Conservation (phyloP, 1,140 invertebrate genomes). For the Phocides pigmalion region DNA sequence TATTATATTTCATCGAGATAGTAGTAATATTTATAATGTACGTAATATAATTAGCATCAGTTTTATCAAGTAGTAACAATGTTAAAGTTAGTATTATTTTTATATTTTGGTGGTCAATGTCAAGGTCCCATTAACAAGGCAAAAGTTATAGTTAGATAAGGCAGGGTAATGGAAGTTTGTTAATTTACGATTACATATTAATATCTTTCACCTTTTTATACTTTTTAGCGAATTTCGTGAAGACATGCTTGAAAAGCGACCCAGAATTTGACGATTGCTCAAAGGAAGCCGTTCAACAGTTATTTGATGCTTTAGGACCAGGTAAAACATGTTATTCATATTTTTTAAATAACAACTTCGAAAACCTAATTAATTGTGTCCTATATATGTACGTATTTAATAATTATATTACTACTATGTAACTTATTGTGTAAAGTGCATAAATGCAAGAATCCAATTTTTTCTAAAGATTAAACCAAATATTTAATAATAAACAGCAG, state of each 20-base stretch:
- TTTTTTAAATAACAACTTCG: background rate
- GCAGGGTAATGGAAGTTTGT: background rate
- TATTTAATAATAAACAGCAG: too few species aligned
- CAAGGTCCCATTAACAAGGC: conserved; percentile 27
- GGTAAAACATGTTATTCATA: conserved; percentile 52
- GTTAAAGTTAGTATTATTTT: too few species aligned
- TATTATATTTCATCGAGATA: too few species aligned
- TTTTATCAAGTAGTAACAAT: too few species aligned
- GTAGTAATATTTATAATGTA: too few species aligned
- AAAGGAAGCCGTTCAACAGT: conserved; percentile 85
- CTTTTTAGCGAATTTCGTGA: conserved; percentile 86
- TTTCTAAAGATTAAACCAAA: too few species aligned
- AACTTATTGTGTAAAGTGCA: too few species aligned
- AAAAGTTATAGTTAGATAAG: background rate
- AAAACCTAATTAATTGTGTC: too few species aligned
- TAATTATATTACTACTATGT: background rate
- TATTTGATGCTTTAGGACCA: conserved; percentile 86
- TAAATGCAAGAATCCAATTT: too few species aligned
- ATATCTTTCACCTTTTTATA: conserved; percentile 31
- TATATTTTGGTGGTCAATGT: conserved; percentile 36
- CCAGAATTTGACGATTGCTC: conserved; percentile 87
- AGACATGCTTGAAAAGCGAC: conserved; percentile 86
- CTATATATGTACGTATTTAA: too few species aligned
- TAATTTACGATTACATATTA: background rate
- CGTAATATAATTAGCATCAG: too few species aligned